phyloP scores from a whole-genome alignment of 2,797 vertebrate species.

The Schizopygopsis pylzovi region DNA sequence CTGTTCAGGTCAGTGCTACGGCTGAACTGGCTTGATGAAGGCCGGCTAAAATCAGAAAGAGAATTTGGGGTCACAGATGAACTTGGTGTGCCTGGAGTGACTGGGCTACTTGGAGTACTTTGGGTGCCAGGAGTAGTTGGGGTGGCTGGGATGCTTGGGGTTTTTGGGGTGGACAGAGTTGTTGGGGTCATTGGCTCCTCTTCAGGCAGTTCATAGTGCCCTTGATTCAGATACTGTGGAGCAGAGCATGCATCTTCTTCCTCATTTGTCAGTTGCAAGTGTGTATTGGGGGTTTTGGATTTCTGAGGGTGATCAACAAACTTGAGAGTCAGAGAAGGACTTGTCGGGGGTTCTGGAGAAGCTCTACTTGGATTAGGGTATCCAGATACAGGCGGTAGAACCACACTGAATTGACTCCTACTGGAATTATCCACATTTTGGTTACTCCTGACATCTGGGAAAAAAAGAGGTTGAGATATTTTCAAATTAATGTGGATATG shows the following conservation, averaged over 20 bases:
- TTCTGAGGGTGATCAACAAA: background rate
- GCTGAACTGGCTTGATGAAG: constrained; percentile 65
- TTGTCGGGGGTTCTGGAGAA: constrained; percentile 51
- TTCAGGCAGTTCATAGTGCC: constrained; percentile 2
- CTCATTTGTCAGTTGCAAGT: background rate
- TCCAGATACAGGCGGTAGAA: constrained; percentile 57
- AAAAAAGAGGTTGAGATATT: constrained; percentile 12
- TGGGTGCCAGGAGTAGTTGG: constrained; percentile 41
- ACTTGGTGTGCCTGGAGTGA: constrained; percentile 48
- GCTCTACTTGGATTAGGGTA: background rate
- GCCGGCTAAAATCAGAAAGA: constrained; percentile 62
- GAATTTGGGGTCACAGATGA: constrained; percentile 55
- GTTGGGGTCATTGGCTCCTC: constrained; percentile 23
- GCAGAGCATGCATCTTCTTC: background rate
- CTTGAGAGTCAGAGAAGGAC: constrained; percentile 48
- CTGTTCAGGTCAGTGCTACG: constrained; percentile 64
- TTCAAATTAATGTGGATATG: constrained; percentile 47
- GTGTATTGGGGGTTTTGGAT: background rate
- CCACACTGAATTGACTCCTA: constrained; percentile 52
- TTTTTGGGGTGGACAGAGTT: background rate
- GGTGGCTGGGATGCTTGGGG: constrained; percentile 45
- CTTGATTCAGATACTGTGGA: background rate
- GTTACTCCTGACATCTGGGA: constrained; percentile 46
- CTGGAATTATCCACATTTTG: constrained; percentile 27
- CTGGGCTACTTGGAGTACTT: constrained; percentile 9